phyloP scores from a whole-genome alignment of 2,113 vertebrate species.

The Morone saxatilis region DNA sequence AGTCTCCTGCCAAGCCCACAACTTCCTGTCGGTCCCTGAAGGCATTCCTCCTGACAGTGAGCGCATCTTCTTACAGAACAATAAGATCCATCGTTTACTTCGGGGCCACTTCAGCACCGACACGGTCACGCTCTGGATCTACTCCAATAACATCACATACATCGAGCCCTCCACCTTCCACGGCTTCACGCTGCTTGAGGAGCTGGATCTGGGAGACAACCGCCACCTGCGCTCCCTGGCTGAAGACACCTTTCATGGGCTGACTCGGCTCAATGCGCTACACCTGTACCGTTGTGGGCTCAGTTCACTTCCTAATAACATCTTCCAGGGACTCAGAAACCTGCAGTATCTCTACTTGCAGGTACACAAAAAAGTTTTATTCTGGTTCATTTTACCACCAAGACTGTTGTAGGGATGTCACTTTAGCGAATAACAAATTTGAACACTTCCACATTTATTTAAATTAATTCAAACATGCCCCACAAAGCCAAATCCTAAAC shows the following conservation, averaged over 20 bases:
- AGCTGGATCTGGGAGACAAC: constrained; percentile 98
- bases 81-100: constrained; percentile 93
- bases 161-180: constrained; percentile 95
- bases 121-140: constrained; percentile 98
- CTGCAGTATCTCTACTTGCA: constrained; percentile 98
- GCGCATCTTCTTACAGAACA: constrained; percentile 98
- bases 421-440: not conserved
- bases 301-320: constrained; percentile 90
- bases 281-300: constrained; percentile 97
- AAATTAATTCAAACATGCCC: not conserved
- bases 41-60: constrained; percentile 96
- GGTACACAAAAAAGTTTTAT: constrained; percentile 62
- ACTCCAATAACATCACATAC: constrained; percentile 98
- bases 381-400: not conserved
- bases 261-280: constrained; percentile 92
- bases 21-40: constrained; percentile 93
- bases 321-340: constrained; percentile 94
- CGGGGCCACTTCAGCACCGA: constrained; percentile 93
- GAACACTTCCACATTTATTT: not conserved
- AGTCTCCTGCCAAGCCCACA: constrained; percentile 98
- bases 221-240: constrained; percentile 92
- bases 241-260: constrained; percentile 95
- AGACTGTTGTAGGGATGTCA: not conserved
- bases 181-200: constrained; percentile 93
- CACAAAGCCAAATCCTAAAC: constrained; percentile 7